phyloP scores from a whole-genome alignment of 2,888 invertebrate genomes.

The Cordilura impudica region DNA sequence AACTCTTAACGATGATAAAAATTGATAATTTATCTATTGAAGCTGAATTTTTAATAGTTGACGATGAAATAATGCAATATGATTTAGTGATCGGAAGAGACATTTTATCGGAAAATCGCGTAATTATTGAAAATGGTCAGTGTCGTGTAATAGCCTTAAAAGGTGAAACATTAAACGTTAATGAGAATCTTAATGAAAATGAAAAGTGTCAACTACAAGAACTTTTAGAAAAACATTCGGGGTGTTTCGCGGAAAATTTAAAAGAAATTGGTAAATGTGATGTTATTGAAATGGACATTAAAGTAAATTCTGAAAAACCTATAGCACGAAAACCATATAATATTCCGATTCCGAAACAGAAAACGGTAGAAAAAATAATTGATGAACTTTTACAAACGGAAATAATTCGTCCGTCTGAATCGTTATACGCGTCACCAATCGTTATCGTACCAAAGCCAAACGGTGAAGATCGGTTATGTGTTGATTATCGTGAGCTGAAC shows the following conservation, averaged over 20 bases:
- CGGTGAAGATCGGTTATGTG: constrained; percentile 70
- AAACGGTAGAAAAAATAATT: too few relatives aligned
- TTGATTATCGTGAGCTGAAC: constrained; percentile 55
- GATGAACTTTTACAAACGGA: constrained; percentile 3
- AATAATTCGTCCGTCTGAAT: not conserved
- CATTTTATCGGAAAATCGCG: constrained; percentile 29
- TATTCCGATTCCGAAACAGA: constrained; percentile 51
- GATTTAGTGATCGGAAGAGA: constrained; percentile 36
- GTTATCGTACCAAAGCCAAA: constrained; percentile 63
- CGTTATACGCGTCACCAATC: constrained; percentile 12
- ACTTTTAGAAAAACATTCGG: constrained; percentile 1
- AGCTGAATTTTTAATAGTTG: constrained; percentile 14
- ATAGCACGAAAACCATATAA: constrained; percentile 28
- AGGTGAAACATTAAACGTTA: not conserved
- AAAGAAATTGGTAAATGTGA: constrained; percentile 42
- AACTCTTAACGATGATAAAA: not conserved
- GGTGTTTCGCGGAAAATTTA: constrained; percentile 43
- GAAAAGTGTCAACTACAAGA: constrained; percentile 1
- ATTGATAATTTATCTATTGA: constrained; percentile 8
- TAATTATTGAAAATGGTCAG: constrained; percentile 37
- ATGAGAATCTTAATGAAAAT: not conserved
- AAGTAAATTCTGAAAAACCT: constrained; percentile 26
- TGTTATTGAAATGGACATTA: constrained; percentile 43
- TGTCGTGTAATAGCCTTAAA: constrained; percentile 32
- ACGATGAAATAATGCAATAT: constrained; percentile 10